Evolutionary conservation across 2,888 invertebrate genomes (phyloP), one percentile per base, ranked within the genome.

Genomic region (Acleris literana): DNA sequence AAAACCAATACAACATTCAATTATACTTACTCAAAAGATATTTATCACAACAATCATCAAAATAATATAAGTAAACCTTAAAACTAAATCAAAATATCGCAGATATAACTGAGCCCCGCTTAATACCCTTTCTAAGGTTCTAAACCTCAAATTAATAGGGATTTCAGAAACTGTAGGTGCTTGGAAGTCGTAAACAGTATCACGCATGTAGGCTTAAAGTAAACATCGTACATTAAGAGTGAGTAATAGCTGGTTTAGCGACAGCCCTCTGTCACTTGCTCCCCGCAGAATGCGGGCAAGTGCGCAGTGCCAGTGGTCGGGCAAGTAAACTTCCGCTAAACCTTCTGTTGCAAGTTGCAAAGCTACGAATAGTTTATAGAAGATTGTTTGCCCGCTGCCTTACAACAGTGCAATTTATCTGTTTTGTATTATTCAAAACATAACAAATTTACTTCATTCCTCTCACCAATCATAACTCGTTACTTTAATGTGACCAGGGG

Each of bases 211-310:
- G 46, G 46, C 52, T 52, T 53, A 69, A 74, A 75, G 77, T 74
- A 75, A 74, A 72, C 75, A 78, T 76, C 78, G 80, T 81, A 80
- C 78, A 82, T 86, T 84, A 80, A 74, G 82, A 72, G 82, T 84
- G 84, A 86, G 72, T 86, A 84, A 86, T 86, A 77, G 84, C 76
- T 74, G 70, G 83, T 81, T 85, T 83, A 80, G 75, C 73, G 72
- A 72, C 78, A 76, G 73, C 65, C 70, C 79, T 78, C 72, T 77
- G 60, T 64, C 57, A 53, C 52, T 61, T 17, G 66, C 33, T 29
- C 22, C 18, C 69, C 69, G 49, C 69, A 68, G 60, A 63, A 68
- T 68, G 63, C 55, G 57, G 66, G 63, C 55, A 46, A 46, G 18
- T 20, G 54, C 17, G 13, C 25, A 4, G 44, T 49, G 20, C 25